Evolutionary conservation across 2,888 invertebrate species (phyloP), one percentile per base, ranked within the genome.

Genomic region (Oligia latruncula): DNA sequence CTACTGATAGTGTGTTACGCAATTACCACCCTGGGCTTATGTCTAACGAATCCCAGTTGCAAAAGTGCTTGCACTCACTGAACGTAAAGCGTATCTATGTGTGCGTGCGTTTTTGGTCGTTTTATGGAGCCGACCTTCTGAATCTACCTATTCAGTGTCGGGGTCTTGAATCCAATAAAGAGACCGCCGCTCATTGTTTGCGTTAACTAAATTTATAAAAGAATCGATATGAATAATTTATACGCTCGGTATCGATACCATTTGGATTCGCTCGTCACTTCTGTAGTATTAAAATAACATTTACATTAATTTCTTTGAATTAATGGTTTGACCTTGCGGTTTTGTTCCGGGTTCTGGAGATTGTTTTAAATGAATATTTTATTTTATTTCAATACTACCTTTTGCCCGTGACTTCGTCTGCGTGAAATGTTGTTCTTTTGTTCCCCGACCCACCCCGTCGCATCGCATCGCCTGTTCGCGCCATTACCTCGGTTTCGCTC

Each of bases 191-290:
- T 78, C 77, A 86, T 90, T 88, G 90, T 90, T 90, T 88, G 90
- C 85, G 66, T 83, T 86, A 86, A 89, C 88, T 87, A 86, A 83
- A 87, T 89, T 90, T 87, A 89, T 85, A 85, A 90, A 89, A 90
- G 89, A 89, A 90, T 86, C 77, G 81, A 83, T 80, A 90, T 90
- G 90, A 89, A 90, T 90, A 85, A 90, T 88, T 89, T 87, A 90
- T 90, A 46, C 73, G 46, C 70, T 71, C 46, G 17, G 71, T 86
- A 84, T 84, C 80, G 82, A 74, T 84, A 88, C 78, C 77, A 80
- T 52, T 83, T 78, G 49, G 72, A 67, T 80, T 71, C 74, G 64
- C 62, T 23, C 65, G 74, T 65, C 78, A 85, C 77, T 85, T 86
- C 46, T 60, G 66, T 85, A 68, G 76, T 87, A 87, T 86, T 87